Evolutionary conservation across 1,140 invertebrate species (phyloP).

Genomic region (Eubasilissa regina): DNA sequence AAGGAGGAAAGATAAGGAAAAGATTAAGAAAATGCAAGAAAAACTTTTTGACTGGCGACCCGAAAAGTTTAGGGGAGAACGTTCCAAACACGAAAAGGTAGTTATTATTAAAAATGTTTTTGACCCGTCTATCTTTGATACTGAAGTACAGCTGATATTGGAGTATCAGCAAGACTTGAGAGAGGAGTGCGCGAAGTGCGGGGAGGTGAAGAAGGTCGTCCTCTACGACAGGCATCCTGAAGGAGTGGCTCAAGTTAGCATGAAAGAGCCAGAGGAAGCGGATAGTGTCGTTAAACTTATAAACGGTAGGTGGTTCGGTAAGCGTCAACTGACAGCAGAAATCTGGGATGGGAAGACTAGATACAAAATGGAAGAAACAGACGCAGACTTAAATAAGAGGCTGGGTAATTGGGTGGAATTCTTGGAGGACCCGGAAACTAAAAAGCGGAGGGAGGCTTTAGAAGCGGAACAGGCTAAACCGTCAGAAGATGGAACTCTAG

Average conservation of each 20-base stretch:
- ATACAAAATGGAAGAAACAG: constrained; percentile 93
- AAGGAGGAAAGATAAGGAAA: constrained; percentile 91
- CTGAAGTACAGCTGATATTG: constrained; percentile 88
- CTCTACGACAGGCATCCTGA: constrained; percentile 96
- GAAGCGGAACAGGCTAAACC: constrained; percentile 13
- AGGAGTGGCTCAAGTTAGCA: constrained; percentile 93
- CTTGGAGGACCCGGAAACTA: constrained; percentile 75
- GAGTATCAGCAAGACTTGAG: constrained; percentile 94
- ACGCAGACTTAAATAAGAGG: constrained; percentile 86
- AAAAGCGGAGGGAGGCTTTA: constrained; percentile 47
- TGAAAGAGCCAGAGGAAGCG: constrained; percentile 91
- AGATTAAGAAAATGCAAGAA: constrained; percentile 93
- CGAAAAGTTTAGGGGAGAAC: constrained; percentile 88
- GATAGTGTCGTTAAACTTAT: constrained; percentile 91
- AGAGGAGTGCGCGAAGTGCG: constrained; percentile 93
- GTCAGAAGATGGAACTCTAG: background rate
- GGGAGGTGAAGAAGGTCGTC: constrained; percentile 92
- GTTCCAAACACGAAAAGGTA: constrained; percentile 89
- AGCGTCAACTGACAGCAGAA: constrained; percentile 87
- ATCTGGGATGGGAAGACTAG: constrained; percentile 97
- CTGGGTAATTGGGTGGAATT: constrained; percentile 92
- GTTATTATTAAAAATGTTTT: constrained; percentile 98
- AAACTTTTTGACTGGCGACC: constrained; percentile 98
- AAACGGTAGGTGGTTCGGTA: constrained; percentile 94
- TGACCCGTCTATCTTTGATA: constrained; percentile 90